phyloP scores from a whole-genome alignment of 2,797 vertebrate genomes.

The Myotis vivesi region DNA sequence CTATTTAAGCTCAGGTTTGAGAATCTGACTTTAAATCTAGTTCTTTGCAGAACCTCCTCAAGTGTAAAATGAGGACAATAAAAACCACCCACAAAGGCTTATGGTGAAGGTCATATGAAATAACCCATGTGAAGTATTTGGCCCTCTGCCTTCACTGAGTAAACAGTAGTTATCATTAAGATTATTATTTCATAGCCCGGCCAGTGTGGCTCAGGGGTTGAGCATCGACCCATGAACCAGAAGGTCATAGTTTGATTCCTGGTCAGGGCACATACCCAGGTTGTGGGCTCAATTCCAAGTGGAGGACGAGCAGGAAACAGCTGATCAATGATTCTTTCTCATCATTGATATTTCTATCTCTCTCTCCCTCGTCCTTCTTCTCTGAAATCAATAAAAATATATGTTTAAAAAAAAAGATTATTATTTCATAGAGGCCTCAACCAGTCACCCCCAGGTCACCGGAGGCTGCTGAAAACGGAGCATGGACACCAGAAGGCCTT shows the following conservation, averaged over 20 bases:
- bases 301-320: too few species aligned
- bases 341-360: too few species aligned
- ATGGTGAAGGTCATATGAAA: not conserved
- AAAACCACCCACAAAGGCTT: not conserved
- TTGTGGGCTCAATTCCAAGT: too few species aligned
- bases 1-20: not conserved
- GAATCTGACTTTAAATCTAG: not conserved
- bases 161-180: not conserved
- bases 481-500: not conserved
- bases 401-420: not conserved
- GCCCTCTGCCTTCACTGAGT: not conserved
- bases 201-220: too few species aligned
- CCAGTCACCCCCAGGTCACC: not conserved
- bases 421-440: not conserved
- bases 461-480: not conserved
- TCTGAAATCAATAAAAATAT: too few species aligned
- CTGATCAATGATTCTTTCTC: too few species aligned
- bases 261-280: too few species aligned
- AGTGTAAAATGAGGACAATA: not conserved
- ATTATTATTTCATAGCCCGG: not conserved
- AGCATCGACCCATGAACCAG: too few species aligned
- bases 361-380: too few species aligned
- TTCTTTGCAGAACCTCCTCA: not conserved
- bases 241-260: too few species aligned
- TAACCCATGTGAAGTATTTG: not conserved